Evolutionary conservation across 2,113 vertebrate genomes (phyloP), one percentile per base, ranked within the genome.

Genomic region (Peromyscus polionotus): DNA sequence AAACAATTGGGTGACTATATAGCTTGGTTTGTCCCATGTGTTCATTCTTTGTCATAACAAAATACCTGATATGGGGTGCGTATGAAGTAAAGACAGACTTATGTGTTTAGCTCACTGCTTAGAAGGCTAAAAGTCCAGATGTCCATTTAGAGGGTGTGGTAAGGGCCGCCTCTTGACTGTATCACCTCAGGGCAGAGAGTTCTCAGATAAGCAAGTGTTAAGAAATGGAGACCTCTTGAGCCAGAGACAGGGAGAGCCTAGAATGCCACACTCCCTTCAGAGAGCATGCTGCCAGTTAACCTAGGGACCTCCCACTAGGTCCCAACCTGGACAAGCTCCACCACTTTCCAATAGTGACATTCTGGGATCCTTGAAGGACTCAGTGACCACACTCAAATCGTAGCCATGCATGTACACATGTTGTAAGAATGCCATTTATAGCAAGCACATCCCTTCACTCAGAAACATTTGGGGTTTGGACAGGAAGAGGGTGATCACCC

Each of bases 31-130:
- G 54, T n/a, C 48, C 45, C 14, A 9, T 17, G 67, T 63, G 20
- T 80, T 45, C 59, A 48, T 36, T 85, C 72, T 77, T 90, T 68
- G n/a, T 68, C 59, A 28, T 81, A 76, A 84, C n/a, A 85, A 67
- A 85, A n/a, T 68, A 67, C 22, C 20, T 36, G 61, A 59, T 5
- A 12, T 20, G n/a, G 28, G 2, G 9, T 48, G 36, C 19, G 68
- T 68, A 36, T 48, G 57, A 95, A 90, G 45, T 67, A 95, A 33
- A 45, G 80, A 51, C 16, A 54, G 36, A 63, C 59, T 42, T 9
- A 31, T 51, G 51, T 54, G 19, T 85, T 42, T 45, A 76, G 24
- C n/a, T 45, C 28, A 20, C 19, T 1, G 0, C 39, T 68, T 65
- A n/a, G 45, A 36, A 59, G 70, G 59, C 39, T 36, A 24, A 10